Percentiles rank a stretch among this genome's conserved stretches.
Conservation (phyloP, 2,113 vertebrate genomes). For the Pollimyrus isidori region DNA sequence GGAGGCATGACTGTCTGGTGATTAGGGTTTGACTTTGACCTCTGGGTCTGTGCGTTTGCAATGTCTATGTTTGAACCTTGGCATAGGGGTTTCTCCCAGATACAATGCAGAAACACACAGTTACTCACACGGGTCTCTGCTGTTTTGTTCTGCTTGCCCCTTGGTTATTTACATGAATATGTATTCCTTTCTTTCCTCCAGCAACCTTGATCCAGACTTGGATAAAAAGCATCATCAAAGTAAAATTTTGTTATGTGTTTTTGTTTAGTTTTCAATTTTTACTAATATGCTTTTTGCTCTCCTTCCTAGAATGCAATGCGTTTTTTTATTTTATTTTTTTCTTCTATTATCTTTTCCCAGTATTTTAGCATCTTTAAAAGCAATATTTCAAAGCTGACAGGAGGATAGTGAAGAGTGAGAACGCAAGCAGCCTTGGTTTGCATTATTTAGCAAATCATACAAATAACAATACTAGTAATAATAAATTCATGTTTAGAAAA, state of each 20-base stretch:
- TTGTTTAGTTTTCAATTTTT: neutral
- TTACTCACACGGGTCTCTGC: neutral
- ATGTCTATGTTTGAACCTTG: neutral
- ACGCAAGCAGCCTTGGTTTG: neutral
- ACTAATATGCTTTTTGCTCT: neutral
- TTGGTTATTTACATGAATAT: neutral
- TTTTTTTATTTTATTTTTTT: neutral
- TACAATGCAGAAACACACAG: neutral
- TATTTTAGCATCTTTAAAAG: neutral
- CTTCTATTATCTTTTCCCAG: neutral
- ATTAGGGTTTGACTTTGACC: neutral
- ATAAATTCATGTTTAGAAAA: neutral
- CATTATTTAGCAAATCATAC: neutral
- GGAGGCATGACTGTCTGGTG: neutral
- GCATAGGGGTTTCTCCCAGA: neutral
- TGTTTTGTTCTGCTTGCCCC: neutral
- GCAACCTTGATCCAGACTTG: neutral
- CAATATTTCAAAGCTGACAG: neutral
- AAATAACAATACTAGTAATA: neutral
- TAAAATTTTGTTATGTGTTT: neutral
- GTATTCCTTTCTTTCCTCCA: neutral
- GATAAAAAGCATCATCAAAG: neutral
- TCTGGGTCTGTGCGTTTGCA: neutral
- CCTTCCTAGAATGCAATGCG: neutral
- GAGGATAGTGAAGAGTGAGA: neutral